Conservation (phyloP, 2,113 vertebrate genomes). For the Phylloscopus trochilus region DNA sequence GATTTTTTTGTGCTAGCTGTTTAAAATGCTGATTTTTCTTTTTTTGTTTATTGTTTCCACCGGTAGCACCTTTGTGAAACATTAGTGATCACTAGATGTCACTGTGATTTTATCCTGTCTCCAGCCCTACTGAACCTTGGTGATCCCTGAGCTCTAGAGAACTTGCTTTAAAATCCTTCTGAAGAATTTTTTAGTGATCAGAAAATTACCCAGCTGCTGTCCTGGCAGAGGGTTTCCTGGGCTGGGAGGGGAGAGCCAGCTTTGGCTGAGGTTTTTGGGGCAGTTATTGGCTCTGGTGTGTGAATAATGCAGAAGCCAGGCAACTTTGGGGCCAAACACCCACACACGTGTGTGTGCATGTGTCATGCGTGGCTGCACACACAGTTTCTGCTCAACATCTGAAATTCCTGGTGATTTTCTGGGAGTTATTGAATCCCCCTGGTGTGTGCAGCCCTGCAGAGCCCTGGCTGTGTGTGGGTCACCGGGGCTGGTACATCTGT, state of each 20-base stretch:
- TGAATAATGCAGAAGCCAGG: neutral
- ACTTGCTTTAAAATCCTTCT: neutral
- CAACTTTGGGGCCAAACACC: neutral
- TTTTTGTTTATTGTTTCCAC: neutral
- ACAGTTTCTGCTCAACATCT: neutral
- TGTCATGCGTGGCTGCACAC: accelerated
- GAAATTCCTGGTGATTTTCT: neutral
- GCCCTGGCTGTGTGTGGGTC: neutral
- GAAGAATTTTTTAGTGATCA: neutral
- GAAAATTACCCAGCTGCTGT: neutral
- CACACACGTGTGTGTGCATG: accelerated
- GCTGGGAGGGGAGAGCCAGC: neutral
- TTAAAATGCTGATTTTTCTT: neutral
- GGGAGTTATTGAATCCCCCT: neutral
- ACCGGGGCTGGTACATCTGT: accelerated
- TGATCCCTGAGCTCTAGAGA: neutral
- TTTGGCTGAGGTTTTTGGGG: neutral
- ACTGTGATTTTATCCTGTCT: constrained; percentile 41
- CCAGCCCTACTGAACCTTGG: neutral
- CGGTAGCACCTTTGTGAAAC: neutral
- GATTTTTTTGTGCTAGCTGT: neutral
- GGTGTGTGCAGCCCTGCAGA: neutral
- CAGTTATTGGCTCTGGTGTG: neutral
- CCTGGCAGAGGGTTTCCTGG: neutral
- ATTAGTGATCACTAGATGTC: constrained; percentile 41